These are phyloP conservation scores for Pionites leucogaster DNA, from an alignment of 2,113 vertebrate species.

Conservation along the genomic window DNA sequence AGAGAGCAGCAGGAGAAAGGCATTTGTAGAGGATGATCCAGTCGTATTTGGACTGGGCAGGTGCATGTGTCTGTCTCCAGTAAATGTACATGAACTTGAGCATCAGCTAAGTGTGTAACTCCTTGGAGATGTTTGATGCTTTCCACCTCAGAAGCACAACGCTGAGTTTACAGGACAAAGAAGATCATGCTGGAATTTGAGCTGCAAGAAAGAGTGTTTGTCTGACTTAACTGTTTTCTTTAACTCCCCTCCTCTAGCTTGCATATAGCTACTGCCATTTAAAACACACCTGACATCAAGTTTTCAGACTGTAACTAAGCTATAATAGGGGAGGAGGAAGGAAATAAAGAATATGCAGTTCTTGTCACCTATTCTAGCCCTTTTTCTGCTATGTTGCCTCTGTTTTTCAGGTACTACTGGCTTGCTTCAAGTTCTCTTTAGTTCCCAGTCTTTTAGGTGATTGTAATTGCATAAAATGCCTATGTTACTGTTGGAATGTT, in stretches of 20 bases:
- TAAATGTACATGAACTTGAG: not conserved
- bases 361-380: not conserved
- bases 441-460: not conserved
- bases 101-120: not conserved
- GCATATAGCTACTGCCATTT: not conserved
- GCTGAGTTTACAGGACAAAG: not conserved
- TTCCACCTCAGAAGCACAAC: not conserved
- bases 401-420: not conserved
- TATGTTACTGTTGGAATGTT: not conserved
- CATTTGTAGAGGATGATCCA: not conserved
- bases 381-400: not conserved
- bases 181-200: not conserved
- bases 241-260: not conserved
- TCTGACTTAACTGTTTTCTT: not conserved
- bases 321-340: too few species aligned
- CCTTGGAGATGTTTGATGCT: not conserved
- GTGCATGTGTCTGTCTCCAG: not conserved
- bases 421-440: not conserved
- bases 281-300: not conserved
- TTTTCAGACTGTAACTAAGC: not conserved
- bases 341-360: not conserved
- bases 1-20: not conserved
- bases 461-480: not conserved
- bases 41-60: not conserved
- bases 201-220: not conserved